Conservation (phyloP, 2,888 invertebrate species). For the Caenorhabditis panamensis region DNA sequence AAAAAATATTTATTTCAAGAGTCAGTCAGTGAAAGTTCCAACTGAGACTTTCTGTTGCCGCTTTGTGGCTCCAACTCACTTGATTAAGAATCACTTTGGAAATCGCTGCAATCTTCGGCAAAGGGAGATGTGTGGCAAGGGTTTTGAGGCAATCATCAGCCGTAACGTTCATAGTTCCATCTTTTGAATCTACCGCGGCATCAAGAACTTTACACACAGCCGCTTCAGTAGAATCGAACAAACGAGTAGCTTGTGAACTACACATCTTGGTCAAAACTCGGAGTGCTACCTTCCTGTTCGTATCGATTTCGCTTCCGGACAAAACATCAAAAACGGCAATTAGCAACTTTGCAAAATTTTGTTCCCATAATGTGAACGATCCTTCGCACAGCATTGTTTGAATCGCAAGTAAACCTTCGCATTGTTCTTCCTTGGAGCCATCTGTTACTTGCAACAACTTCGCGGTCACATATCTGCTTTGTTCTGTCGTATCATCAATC, state of each 20-base stretch:
- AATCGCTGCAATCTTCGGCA: constrained; percentile 47
- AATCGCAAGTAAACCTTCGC: constrained; percentile 37
- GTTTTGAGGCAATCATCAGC: constrained; percentile 60
- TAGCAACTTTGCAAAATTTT: constrained; percentile 49
- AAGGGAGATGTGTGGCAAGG: constrained; percentile 57
- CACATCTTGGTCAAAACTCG: constrained; percentile 60
- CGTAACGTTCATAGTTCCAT: constrained; percentile 56
- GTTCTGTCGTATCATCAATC: constrained; percentile 39
- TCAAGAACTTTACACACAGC: constrained; percentile 57
- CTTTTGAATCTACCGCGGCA: constrained; percentile 45
- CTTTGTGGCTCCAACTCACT: not conserved
- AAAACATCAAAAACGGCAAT: constrained; percentile 53
- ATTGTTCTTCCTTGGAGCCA: constrained; percentile 14
- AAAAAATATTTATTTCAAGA: too few relatives aligned
- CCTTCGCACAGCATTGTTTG: constrained; percentile 60
- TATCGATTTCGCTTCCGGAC: constrained; percentile 36
- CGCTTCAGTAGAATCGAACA: constrained; percentile 59
- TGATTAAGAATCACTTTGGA: constrained; percentile 43
- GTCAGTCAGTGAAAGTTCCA: not conserved
- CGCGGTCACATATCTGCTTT: constrained; percentile 31
- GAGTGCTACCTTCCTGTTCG: constrained; percentile 55
- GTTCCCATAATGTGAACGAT: constrained; percentile 63
- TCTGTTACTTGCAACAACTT: constrained; percentile 27
- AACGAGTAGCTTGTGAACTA: constrained; percentile 53
- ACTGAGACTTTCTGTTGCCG: not conserved